A percentile compares a stretch with the other conserved stretches of the same genome.
Evolutionary conservation across 2,888 invertebrate genomes (phyloP).

Genomic region (Chloroclystis v-ata): DNA sequence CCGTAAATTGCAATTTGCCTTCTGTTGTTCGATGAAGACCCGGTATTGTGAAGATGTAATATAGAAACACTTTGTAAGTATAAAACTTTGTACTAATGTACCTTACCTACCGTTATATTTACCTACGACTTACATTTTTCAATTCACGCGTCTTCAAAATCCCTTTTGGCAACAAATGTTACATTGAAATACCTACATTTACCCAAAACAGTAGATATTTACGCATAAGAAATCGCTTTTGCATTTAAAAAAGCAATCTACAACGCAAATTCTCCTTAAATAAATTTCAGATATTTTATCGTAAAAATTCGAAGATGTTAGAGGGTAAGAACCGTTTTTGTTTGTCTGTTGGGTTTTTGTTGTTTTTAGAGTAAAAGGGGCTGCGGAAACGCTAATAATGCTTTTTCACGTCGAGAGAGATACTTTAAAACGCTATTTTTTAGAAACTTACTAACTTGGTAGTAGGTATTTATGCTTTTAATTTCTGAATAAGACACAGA

Average conservation of each 20-base stretch:
- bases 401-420: not conserved
- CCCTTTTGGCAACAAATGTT: not conserved
- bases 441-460: too few relatives aligned
- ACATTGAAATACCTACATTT: not conserved
- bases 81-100: too few relatives aligned
- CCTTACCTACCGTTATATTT: too few relatives aligned
- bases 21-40: too few relatives aligned
- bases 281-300: slow-evolving; percentile 48
- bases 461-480: too few relatives aligned
- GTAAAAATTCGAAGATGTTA: slow-evolving; percentile 52
- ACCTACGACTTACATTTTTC: too few relatives aligned
- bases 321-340: slow-evolving; percentile 45
- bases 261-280: slow-evolving; percentile 56
- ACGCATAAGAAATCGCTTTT: slow-evolving; percentile 46
- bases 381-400: not conserved
- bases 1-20: not conserved
- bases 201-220: slow-evolving; percentile 8
- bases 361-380: not conserved
- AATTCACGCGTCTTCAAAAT: not conserved
- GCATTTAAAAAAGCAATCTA: slow-evolving; percentile 62
- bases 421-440: too few relatives aligned
- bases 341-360: slow-evolving; percentile 10
- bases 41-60: too few relatives aligned
- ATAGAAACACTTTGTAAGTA: too few relatives aligned
- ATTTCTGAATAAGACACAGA: too few relatives aligned